A percentile compares a stretch with the other conserved stretches of the same genome.
These are phyloP conservation scores for Microtus montanus DNA, from an alignment of 2,113 vertebrate genomes.

Conservation along the genomic window DNA sequence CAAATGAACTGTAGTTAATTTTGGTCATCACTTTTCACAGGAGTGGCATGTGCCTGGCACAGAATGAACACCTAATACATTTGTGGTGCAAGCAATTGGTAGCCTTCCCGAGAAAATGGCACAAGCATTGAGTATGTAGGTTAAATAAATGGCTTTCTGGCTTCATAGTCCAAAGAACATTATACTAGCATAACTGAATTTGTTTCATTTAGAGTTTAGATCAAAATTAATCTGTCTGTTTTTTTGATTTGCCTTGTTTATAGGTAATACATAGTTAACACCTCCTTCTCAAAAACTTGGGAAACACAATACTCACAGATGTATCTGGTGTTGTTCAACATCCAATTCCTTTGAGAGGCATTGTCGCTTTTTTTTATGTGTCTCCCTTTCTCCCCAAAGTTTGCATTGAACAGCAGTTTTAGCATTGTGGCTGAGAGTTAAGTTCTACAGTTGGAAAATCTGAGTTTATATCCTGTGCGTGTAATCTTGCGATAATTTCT, in stretches of 20 bases:
- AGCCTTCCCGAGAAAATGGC: background rate
- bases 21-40: background rate
- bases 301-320: background rate
- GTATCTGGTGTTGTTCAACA: background rate
- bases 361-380: background rate
- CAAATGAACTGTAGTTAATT: background rate
- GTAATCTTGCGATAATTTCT: slow-evolving; percentile 1
- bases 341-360: slow-evolving; percentile 6
- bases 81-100: background rate
- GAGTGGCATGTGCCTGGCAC: background rate
- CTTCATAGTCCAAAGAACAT: slow-evolving; percentile 13
- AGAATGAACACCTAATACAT: background rate
- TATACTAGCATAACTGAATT: background rate
- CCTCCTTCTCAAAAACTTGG: background rate
- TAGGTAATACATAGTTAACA: background rate
- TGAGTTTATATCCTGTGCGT: background rate
- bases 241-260: slow-evolving; percentile 32
- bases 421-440: background rate
- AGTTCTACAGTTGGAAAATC: background rate
- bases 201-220: slow-evolving; percentile 9
- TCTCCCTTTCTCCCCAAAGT: background rate
- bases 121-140: background rate
- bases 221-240: background rate
- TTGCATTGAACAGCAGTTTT: slow-evolving; percentile 33
- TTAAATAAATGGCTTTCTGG: slow-evolving; percentile 13